phyloP scores from a whole-genome alignment of 2,113 vertebrate species.

The Baryphthengus martii region DNA sequence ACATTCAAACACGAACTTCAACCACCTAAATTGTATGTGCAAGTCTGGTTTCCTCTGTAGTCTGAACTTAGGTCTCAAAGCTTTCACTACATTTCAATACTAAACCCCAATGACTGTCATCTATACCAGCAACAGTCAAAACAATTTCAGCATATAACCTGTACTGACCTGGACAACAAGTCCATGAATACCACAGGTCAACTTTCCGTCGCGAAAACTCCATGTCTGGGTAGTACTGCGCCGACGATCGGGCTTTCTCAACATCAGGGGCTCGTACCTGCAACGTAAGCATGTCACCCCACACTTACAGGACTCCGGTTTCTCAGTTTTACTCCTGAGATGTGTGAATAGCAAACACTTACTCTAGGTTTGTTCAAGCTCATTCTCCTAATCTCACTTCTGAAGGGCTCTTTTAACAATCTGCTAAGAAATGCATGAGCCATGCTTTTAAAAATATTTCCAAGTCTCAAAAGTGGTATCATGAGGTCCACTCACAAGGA shows the following conservation, averaged over 20 bases:
- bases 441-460: background rate
- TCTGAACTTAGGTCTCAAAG: background rate
- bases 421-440: background rate
- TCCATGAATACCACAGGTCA: constrained; percentile 89
- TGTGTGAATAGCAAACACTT: background rate
- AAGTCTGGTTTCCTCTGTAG: background rate
- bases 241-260: constrained; percentile 86
- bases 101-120: background rate
- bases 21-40: background rate
- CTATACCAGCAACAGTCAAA: background rate
- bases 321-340: background rate
- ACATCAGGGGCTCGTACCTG: constrained; percentile 93
- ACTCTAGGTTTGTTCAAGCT: background rate
- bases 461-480: background rate
- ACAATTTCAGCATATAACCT: accelerated
- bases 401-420: background rate
- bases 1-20: background rate
- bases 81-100: background rate
- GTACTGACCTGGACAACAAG: constrained; percentile 89
- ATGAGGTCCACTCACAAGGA: accelerated
- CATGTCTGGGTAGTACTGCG: constrained; percentile 95
- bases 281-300: background rate
- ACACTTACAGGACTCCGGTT: background rate
- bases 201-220: constrained; percentile 87
- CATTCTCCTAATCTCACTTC: background rate